Evolutionary conservation across 2,797 vertebrate genomes (phyloP).

Genomic region (Artibeus lituratus): DNA sequence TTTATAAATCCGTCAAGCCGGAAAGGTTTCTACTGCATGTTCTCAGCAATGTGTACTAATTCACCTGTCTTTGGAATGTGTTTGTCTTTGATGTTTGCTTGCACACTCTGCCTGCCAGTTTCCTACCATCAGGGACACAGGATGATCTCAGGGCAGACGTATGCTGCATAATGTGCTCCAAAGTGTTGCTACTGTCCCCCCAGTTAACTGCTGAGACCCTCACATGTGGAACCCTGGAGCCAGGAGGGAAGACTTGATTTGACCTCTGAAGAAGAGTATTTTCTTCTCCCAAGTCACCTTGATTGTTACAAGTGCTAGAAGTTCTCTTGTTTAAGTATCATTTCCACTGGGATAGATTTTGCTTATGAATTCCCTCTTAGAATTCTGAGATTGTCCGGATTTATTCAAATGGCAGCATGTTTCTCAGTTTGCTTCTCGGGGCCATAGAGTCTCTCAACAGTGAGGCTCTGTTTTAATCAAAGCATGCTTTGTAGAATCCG

Average conservation of each 20-base stretch:
- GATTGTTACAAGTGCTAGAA: neutral
- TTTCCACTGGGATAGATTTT: neutral
- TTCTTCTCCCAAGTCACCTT: slow-evolving; percentile 17
- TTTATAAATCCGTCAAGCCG: slow-evolving; percentile 44
- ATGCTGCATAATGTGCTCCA: slow-evolving; percentile 14
- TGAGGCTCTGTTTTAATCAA: neutral
- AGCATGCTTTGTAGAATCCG: neutral
- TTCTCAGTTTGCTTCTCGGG: slow-evolving; percentile 5
- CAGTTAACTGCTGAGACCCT: slow-evolving; percentile 35
- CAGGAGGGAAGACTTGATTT: slow-evolving; percentile 29
- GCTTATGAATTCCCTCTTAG: slow-evolving; percentile 19
- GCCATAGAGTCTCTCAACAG: neutral
- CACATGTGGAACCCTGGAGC: neutral
- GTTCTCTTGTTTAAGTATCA: neutral
- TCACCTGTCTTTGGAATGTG: slow-evolving; percentile 70
- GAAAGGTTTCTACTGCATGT: slow-evolving; percentile 74
- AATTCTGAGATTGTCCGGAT: slow-evolving; percentile 27
- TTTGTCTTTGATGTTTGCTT: slow-evolving; percentile 77
- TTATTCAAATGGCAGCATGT: neutral
- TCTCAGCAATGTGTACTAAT: slow-evolving; percentile 74
- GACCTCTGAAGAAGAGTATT: slow-evolving; percentile 31
- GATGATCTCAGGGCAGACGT: slow-evolving; percentile 64
- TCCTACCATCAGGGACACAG: slow-evolving; percentile 70
- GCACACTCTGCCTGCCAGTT: slow-evolving; percentile 74
- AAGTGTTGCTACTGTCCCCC: neutral